Evolutionary conservation across 2,888 invertebrate species (phyloP).

Genomic region (Drosophila nigritarsus): DNA sequence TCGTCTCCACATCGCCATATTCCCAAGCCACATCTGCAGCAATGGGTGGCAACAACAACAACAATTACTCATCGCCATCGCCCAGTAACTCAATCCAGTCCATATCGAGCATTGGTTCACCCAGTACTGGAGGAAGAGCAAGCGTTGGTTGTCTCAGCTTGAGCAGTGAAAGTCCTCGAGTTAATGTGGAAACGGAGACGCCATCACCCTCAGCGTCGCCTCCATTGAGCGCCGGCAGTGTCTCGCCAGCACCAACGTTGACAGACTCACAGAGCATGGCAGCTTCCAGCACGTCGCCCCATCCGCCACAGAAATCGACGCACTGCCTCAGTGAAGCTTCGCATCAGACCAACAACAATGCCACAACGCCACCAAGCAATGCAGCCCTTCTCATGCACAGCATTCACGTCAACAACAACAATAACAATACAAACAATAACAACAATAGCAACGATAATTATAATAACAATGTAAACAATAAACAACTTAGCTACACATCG

Average conservation of each 20-base stretch:
- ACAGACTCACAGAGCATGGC: constrained; percentile 66
- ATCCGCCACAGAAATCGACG: constrained; percentile 49
- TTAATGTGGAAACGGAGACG: constrained; percentile 84
- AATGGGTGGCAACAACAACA: constrained; percentile 56
- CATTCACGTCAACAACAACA: constrained; percentile 53
- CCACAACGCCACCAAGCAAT: constrained; percentile 53
- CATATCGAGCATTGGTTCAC: constrained; percentile 83
- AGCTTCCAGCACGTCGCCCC: constrained; percentile 63
- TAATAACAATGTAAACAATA: constrained; percentile 37
- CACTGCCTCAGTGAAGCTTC: constrained; percentile 55
- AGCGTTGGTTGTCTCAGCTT: constrained; percentile 76
- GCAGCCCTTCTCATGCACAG: constrained; percentile 56
- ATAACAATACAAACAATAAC: constrained; percentile 18
- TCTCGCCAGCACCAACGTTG: constrained; percentile 74
- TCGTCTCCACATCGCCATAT: constrained; percentile 68
- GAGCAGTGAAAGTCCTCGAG: constrained; percentile 83
- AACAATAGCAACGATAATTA: constrained; percentile 17
- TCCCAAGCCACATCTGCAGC: constrained; percentile 49
- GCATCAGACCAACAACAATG: constrained; percentile 45
- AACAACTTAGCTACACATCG: constrained; percentile 63
- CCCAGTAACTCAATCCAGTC: constrained; percentile 85
- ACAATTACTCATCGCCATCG: constrained; percentile 82
- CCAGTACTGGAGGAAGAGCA: constrained; percentile 37
- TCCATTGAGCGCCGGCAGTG: constrained; percentile 74
- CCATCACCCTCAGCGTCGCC: constrained; percentile 83